Percentiles rank a stretch among this genome's conserved stretches.
These are phyloP conservation scores for Pristionchus fissidentatus DNA, from an alignment of 2,888 invertebrate genomes.

Conservation along the genomic window DNA sequence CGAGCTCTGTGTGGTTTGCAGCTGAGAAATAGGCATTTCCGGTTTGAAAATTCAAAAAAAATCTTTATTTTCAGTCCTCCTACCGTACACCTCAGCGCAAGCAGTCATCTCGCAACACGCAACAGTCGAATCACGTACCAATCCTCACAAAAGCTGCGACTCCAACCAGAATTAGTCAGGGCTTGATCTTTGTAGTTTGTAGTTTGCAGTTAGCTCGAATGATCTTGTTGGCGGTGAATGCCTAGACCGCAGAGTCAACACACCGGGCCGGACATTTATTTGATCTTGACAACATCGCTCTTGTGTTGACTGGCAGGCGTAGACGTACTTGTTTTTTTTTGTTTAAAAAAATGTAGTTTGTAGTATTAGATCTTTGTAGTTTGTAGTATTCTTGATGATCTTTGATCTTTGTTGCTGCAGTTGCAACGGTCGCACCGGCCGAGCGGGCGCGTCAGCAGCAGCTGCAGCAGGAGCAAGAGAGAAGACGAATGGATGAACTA, in stretches of 20 bases:
- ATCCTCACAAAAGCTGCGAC: slow-evolving; percentile 21
- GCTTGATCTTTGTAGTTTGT: background rate
- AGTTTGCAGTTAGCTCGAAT: background rate
- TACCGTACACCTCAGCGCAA: slow-evolving; percentile 27
- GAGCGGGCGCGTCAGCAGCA: background rate
- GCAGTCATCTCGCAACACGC: background rate
- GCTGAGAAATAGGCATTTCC: too few species aligned
- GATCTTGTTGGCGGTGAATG: too few species aligned
- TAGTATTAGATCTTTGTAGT: background rate
- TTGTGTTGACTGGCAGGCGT: too few species aligned
- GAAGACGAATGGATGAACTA: slow-evolving; percentile 20
- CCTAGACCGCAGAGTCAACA: too few species aligned
- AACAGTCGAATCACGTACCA: slow-evolving; percentile 22
- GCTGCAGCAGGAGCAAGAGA: slow-evolving; percentile 7
- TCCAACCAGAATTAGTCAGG: background rate
- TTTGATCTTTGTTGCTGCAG: background rate
- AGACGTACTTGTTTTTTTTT: too few species aligned
- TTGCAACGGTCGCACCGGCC: background rate
- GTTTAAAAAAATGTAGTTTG: too few species aligned
- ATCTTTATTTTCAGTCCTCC: background rate
- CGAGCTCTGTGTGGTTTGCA: too few species aligned
- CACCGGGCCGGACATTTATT: too few species aligned
- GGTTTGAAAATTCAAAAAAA: too few species aligned
- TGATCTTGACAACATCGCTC: too few species aligned
- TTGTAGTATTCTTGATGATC: background rate